Evolutionary conservation across 2,888 invertebrate genomes (phyloP), one percentile per base, ranked within the genome.

Genomic region (Drepana falcataria): DNA sequence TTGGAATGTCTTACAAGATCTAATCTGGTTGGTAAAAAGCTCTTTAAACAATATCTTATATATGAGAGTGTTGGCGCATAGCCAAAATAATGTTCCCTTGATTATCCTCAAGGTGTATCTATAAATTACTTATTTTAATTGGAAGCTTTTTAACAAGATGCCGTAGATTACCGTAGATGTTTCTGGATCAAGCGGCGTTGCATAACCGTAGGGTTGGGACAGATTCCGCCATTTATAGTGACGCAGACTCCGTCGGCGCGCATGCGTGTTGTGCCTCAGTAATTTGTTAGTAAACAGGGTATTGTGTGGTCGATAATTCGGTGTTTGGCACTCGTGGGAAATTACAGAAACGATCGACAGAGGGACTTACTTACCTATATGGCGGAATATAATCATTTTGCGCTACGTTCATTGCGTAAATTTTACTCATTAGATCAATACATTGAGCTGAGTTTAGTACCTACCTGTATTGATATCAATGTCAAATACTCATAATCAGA

Each of bases 121-220:
- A 55, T 64, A 62, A 67, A 69, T 59, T 57, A 58, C 67, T 69
- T 68, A 61, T 68, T 68, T 67, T 66, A 65, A 64, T 64, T 57
- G 66, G 63, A 69, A 62, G 53, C 65, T 71, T 63, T 53, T 56
- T 66, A 61, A 44, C 9, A 65, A 64, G 64, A 67, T 67, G 59
- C 49, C 49, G 52, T 60, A 64, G 73, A 77, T 73, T 73, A 72
- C 71, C 72, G 59, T 52, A 66, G 77, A 78, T 80, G 80, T 79
- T 81, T 80, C 79, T 79, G 74, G 78, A 82, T 76, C 75, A 77
- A 78, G 77, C 62, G 61, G 63, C 72, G 77, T 86, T 87, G 83
- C 83, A 85, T 88, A 87, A 89, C 81, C 73, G 59, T 67, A 73
- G 77, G 77, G 70, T 66, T 67, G 66, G 75, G 77, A 71, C 73